phyloP scores from a whole-genome alignment of 2,888 invertebrate species.

The Dicyrtomina minuta region DNA sequence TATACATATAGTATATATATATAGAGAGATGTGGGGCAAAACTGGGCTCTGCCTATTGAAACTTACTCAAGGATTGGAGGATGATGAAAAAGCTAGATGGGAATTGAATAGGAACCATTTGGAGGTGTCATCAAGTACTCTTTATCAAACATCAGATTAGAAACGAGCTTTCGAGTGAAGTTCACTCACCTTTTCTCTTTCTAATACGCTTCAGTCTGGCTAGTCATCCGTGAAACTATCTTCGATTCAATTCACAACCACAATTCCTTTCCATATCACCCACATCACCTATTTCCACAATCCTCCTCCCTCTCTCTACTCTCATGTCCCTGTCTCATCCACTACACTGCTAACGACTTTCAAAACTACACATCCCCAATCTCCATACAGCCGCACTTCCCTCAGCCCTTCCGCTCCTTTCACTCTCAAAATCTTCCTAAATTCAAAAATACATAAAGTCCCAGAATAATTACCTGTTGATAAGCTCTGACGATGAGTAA shows the following conservation, averaged over 20 bases:
- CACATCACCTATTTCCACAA: conserved; percentile 2
- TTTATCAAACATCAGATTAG: conserved; percentile 38
- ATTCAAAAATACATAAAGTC: too few species aligned
- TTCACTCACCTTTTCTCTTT: conserved; percentile 5
- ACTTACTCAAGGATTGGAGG: conserved; percentile 16
- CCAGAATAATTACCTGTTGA: too few species aligned
- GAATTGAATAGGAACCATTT: conserved; percentile 34
- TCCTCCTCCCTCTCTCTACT: not conserved
- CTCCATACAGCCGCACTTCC: not conserved
- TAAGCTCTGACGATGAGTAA: too few species aligned
- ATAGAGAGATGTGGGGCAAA: not conserved
- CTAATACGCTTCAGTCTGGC: not conserved
- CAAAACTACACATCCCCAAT: not conserved
- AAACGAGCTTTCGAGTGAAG: conserved; percentile 25
- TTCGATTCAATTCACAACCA: not conserved
- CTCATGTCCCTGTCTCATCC: not conserved
- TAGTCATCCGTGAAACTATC: too few species aligned
- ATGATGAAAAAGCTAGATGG: conserved; percentile 21
- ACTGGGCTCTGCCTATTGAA: not conserved
- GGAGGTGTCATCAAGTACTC: conserved; percentile 53
- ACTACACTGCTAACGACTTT: not conserved
- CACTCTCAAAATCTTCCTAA: not conserved
- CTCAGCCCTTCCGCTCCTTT: not conserved
- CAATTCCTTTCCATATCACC: not conserved
- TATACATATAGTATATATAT: not conserved